Evolutionary conservation across 2,113 vertebrate species (phyloP).

Genomic region (Pelobates fuscus): DNA sequence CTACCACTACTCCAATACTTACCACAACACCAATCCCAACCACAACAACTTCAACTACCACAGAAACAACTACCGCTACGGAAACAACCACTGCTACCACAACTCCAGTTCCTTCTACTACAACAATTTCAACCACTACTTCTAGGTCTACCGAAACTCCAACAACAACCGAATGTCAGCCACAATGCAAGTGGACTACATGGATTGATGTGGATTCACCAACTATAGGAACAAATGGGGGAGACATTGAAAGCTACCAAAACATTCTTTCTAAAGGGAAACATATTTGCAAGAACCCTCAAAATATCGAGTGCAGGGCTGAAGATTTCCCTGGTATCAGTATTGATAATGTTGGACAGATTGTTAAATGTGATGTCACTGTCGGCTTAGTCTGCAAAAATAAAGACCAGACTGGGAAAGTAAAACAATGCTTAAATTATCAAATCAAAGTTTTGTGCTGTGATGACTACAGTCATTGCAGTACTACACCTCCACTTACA

Average conservation of each 20-base stretch:
- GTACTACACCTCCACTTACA: background rate
- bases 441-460: constrained; percentile 63
- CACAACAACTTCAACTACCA: background rate
- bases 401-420: constrained; percentile 55
- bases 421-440: constrained; percentile 66
- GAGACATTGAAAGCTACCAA: background rate
- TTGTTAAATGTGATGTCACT: constrained; percentile 55
- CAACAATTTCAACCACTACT: background rate
- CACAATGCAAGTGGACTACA: constrained; percentile 15
- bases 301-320: constrained; percentile 62
- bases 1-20: constrained; percentile 17
- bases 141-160: constrained; percentile 4
- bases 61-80: background rate
- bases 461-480: constrained; percentile 43
- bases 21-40: fast-evolving
- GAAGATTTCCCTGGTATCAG: constrained; percentile 49
- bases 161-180: background rate
- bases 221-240: background rate
- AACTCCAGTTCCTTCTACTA: background rate
- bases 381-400: constrained; percentile 64
- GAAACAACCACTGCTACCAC: fast-evolving
- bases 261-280: background rate
- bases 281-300: constrained; percentile 53
- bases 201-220: constrained; percentile 27
- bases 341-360: constrained; percentile 56